Base-by-base conservation (phyloP, 2,888 invertebrate genomes). In the Augiades crinisus region DNA sequence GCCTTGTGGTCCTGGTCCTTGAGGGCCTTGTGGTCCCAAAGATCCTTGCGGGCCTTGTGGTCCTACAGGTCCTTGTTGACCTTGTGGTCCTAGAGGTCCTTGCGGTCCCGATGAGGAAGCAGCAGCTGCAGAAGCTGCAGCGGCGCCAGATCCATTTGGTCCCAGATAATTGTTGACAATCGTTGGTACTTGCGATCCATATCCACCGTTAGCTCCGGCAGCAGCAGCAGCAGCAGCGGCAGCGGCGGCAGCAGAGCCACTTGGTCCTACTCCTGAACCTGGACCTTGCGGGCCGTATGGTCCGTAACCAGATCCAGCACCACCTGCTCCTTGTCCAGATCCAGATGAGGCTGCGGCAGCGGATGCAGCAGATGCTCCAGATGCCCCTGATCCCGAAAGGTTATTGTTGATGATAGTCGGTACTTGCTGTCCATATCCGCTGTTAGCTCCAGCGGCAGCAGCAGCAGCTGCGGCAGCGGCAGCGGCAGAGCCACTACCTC, bases 221-320 rank as follows among this genome's bases (percentile, higher is more conserved):
- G 22, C 22, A 7, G 22, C 46, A 33, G 53, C 49, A 4, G 57
- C 44, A 14, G 59, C 53, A 16, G 59, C 43, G 0, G 56, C 40
- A 12, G 30, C 38, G 16, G 21, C 30, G 3, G 47, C 22, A 27
- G 24, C 30, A 16, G 55, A n/a, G n/a, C n/a, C n/a, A n/a, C n/a
- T n/a, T n/a, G n/a, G n/a, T 1, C 22, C 22, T 22, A 1, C 1
- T 4, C 22, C 22, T 1, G 24, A n/a, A 14, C 14, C 24, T 5
- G 17, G 17, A 2, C 33, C 33, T 14, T 22, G 13, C 6, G 33
- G 33, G 21, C 17, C 43, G 3, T 19, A 17, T 43, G 41, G 27
- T 1, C 24, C 24, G n/a, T n/a, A n/a, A n/a, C 5, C 5, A 22
- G 6, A 5, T 22, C 22, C 22, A 22, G 22, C 31, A 10, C 47